phyloP scores from a whole-genome alignment of 1,140 invertebrate species.

The Cydia strobilella region DNA sequence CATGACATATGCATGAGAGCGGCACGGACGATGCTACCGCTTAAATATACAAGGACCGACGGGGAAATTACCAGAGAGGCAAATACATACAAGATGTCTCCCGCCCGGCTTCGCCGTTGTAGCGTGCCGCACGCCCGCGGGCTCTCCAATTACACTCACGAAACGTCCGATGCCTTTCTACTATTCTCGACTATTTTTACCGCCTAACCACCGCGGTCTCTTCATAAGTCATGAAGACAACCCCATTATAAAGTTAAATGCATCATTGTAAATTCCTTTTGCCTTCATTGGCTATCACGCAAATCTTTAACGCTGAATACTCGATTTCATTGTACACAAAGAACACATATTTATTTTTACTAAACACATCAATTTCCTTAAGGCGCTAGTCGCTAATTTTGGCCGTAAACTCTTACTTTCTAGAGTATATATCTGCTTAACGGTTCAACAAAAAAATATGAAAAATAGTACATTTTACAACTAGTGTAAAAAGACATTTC shows the following conservation, averaged over 20 bases:
- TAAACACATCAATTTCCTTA: no score
- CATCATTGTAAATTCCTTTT: slow-evolving; percentile 64
- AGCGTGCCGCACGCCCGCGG: slow-evolving; percentile 68
- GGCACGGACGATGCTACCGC: slow-evolving; percentile 60
- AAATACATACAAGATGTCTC: slow-evolving; percentile 75
- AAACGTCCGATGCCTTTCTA: slow-evolving; percentile 63
- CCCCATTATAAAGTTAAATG: slow-evolving; percentile 57
- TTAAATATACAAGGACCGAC: slow-evolving; percentile 77
- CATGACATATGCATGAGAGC: slow-evolving; percentile 79
- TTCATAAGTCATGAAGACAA: slow-evolving; percentile 73
- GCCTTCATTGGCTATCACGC: slow-evolving; percentile 50
- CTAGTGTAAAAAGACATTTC: no score
- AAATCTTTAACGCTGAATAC: slow-evolving; percentile 40
- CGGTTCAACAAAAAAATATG: no score
- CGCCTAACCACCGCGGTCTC: slow-evolving; percentile 52
- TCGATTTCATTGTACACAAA: neutral
- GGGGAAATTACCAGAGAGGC: slow-evolving; percentile 74
- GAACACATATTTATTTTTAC: neutral
- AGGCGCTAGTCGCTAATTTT: no score
- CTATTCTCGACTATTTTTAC: slow-evolving; percentile 65
- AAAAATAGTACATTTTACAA: no score
- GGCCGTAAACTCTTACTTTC: no score
- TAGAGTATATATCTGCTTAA: no score
- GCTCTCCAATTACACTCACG: slow-evolving; percentile 73
- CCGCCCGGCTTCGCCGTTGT: slow-evolving; percentile 49